phyloP scores from a whole-genome alignment of 1,140 invertebrate species.

The Papilio dardanus region DNA sequence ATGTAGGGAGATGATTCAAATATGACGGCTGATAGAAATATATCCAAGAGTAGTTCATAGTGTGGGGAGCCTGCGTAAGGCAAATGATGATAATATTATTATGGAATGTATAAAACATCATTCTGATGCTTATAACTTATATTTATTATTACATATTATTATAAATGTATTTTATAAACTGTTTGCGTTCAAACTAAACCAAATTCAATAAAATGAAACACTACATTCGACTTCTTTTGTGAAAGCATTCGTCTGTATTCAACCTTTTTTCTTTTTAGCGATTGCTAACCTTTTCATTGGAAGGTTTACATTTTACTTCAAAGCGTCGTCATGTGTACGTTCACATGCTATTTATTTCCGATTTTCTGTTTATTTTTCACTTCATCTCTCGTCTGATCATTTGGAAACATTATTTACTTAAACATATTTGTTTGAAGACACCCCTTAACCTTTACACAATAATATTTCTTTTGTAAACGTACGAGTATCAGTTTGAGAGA shows the following conservation, averaged over 20 bases:
- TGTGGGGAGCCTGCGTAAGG: too few species aligned
- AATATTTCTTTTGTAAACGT: not conserved
- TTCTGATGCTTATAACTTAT: too few species aligned
- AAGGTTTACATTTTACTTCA: conserved; percentile 58
- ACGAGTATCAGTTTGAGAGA: not conserved
- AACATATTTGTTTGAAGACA: conserved; percentile 39
- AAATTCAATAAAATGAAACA: conserved; percentile 12
- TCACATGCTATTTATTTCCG: conserved; percentile 65
- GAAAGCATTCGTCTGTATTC: conserved; percentile 19
- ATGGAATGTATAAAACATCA: too few species aligned
- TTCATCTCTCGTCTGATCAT: conserved; percentile 55
- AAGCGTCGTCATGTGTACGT: conserved; percentile 54
- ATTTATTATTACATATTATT: too few species aligned
- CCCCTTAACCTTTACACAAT: not conserved
- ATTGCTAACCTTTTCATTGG: conserved; percentile 51
- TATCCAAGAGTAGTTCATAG: too few species aligned
- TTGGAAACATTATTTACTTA: conserved; percentile 68
- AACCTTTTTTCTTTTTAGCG: conserved; percentile 2
- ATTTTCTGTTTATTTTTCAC: conserved; percentile 67
- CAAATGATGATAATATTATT: too few species aligned
- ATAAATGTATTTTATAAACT: too few species aligned
- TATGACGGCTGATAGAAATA: too few species aligned
- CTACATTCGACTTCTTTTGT: conserved; percentile 21
- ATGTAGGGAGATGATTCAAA: too few species aligned
- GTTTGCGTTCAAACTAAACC: not conserved